These are phyloP conservation scores for Nesogale talazaci DNA, from an alignment of 2,113 vertebrate species.

Conservation along the genomic window DNA sequence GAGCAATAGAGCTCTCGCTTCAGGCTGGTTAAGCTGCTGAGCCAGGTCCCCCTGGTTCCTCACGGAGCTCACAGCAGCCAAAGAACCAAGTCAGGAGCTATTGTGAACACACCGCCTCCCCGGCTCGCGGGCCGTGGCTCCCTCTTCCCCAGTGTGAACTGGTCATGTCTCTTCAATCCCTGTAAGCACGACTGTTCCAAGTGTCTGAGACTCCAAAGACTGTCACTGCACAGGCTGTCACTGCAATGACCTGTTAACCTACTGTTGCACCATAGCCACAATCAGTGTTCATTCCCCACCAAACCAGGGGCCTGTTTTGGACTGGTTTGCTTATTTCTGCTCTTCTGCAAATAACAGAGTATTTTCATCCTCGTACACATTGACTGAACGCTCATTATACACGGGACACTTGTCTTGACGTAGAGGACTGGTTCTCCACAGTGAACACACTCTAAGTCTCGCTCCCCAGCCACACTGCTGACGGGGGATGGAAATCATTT, in stretches of 20 bases:
- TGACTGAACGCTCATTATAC: slow-evolving; percentile 1
- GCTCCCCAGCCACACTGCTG: neutral
- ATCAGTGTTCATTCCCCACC: slow-evolving; percentile 8
- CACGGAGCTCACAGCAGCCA: neutral
- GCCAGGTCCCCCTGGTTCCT: neutral
- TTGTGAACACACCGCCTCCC: too few species aligned
- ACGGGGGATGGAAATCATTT: neutral
- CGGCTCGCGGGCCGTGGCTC: neutral
- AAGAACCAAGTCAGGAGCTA: neutral
- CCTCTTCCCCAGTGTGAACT: too few species aligned
- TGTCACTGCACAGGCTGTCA: neutral
- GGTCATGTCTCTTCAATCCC: neutral
- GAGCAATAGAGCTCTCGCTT: neutral
- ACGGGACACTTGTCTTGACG: neutral
- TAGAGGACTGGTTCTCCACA: neutral
- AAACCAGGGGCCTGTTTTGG: slow-evolving; percentile 51
- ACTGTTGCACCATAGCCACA: neutral
- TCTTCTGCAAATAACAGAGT: slow-evolving; percentile 51
- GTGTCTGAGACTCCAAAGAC: neutral
- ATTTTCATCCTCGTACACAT: neutral
- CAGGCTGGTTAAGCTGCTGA: neutral
- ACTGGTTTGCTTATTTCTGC: neutral
- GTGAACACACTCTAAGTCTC: slow-evolving; percentile 37
- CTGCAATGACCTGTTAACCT: slow-evolving; percentile 12
- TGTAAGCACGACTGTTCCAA: neutral